A percentile compares a stretch with the other conserved stretches of the same genome.
phyloP scores from a whole-genome alignment of 2,113 vertebrate species.

The Macroglossus sobrinus region DNA sequence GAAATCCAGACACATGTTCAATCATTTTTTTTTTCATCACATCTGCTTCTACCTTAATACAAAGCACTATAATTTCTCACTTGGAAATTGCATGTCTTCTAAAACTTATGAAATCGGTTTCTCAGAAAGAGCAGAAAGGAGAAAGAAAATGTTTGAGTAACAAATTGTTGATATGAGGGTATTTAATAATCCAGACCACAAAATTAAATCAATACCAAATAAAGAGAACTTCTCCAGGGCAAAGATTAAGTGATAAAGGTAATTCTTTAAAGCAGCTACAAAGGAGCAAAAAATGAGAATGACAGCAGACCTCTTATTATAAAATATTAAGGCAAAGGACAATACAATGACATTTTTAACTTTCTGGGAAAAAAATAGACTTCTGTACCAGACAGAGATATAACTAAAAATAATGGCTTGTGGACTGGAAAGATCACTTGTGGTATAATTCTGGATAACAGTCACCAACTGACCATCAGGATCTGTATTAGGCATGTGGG shows the following conservation, averaged over 20 bases:
- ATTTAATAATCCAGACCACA: neutral
- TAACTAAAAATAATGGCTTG: neutral
- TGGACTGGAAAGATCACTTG: neutral
- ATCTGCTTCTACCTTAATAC: neutral
- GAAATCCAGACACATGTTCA: neutral
- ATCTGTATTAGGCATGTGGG: neutral
- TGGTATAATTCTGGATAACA: neutral
- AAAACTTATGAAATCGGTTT: neutral
- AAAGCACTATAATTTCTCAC: neutral
- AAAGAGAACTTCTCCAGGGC: neutral
- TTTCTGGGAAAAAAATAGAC: neutral
- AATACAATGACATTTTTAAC: neutral
- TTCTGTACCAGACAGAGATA: neutral
- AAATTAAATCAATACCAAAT: neutral
- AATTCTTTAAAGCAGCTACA: neutral
- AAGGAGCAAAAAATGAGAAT: neutral
- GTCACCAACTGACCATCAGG: fast-evolving
- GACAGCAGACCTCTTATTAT: neutral
- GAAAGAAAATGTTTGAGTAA: neutral
- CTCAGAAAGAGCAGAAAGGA: neutral
- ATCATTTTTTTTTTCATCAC: neutral
- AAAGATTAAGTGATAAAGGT: neutral
- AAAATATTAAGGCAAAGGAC: neutral
- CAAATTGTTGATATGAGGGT: neutral
- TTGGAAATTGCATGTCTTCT: neutral